Percentiles rank a stretch among this genome's conserved stretches.
Evolutionary conservation across 1,140 invertebrate genomes (phyloP).

Genomic region (Aphis craccivora): DNA sequence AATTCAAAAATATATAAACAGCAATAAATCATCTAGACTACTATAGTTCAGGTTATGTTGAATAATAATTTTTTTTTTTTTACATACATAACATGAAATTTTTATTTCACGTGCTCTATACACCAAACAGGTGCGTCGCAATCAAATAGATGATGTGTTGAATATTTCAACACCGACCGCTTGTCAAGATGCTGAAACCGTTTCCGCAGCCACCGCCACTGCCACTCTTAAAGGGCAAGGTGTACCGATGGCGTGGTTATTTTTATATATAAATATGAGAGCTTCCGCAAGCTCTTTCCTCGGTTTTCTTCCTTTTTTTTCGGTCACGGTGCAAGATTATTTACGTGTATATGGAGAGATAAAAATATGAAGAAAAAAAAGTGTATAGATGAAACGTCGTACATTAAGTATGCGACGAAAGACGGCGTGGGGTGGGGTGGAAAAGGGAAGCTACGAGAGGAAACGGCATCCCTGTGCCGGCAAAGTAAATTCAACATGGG

Average conservation of each 20-base stretch:
- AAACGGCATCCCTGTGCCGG: neutral
- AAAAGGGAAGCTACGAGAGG: neutral
- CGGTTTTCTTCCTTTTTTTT: neutral
- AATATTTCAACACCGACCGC: conserved; percentile 45
- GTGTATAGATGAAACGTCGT: conserved; percentile 31
- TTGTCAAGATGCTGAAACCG: conserved; percentile 28
- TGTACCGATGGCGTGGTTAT: neutral
- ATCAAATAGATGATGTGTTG: conserved; percentile 43
- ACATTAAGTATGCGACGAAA: conserved; percentile 39
- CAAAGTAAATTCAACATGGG: conserved; percentile 2
- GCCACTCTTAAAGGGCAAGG: neutral
- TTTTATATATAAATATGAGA: conserved; percentile 1
- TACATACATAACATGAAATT: neutral
- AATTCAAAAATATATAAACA: conserved; percentile 19
- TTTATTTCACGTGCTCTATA: conserved; percentile 26
- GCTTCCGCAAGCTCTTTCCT: neutral
- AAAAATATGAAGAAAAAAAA: conserved; percentile 29
- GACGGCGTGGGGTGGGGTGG: neutral
- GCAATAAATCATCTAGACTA: conserved; percentile 21
- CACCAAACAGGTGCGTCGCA: conserved; percentile 28
- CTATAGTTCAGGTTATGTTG: conserved; percentile 4
- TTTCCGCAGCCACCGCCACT: neutral
- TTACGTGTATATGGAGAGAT: conserved; percentile 13
- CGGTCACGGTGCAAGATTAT: conserved; percentile 38
- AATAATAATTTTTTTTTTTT: conserved; percentile 1